phyloP scores from a whole-genome alignment of 1,140 invertebrate genomes.

The Pomacea maculata region DNA sequence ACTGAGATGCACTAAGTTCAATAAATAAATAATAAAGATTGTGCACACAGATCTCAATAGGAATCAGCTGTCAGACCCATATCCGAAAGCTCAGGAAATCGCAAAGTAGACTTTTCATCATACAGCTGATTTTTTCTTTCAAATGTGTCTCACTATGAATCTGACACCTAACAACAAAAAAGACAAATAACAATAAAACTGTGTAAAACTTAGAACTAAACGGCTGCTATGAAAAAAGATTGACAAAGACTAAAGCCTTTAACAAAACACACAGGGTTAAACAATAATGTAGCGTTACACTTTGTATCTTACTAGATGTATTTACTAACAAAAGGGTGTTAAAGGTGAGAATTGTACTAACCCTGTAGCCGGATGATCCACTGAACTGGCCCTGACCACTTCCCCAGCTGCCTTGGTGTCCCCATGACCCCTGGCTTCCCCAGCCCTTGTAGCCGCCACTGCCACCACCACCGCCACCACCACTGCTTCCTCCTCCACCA shows the following conservation, averaged over 20 bases:
- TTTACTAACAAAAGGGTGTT: background rate
- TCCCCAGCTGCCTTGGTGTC: background rate
- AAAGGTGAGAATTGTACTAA: background rate
- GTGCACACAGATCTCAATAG: background rate
- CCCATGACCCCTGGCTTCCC: conserved; percentile 10
- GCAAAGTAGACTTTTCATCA: no score
- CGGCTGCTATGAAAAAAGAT: no score
- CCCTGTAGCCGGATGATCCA: background rate
- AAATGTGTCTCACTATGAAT: no score
- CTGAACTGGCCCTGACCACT: conserved; percentile 4
- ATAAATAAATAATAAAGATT: background rate
- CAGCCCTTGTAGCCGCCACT: conserved; percentile 12
- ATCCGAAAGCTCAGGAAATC: no score
- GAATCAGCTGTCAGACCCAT: no score
- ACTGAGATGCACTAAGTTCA: background rate
- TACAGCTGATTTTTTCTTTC: no score
- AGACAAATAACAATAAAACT: no score
- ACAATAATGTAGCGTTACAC: no score
- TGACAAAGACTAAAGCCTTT: no score
- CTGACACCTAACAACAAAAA: no score
- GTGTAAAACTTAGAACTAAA: no score
- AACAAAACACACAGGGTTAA: no score
- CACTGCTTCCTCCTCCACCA: conserved; percentile 17
- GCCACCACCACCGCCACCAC: conserved; percentile 5
- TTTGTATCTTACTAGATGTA: background rate